Evolutionary conservation across 2,113 vertebrate species (phyloP).

Genomic region (Mobula hypostoma): DNA sequence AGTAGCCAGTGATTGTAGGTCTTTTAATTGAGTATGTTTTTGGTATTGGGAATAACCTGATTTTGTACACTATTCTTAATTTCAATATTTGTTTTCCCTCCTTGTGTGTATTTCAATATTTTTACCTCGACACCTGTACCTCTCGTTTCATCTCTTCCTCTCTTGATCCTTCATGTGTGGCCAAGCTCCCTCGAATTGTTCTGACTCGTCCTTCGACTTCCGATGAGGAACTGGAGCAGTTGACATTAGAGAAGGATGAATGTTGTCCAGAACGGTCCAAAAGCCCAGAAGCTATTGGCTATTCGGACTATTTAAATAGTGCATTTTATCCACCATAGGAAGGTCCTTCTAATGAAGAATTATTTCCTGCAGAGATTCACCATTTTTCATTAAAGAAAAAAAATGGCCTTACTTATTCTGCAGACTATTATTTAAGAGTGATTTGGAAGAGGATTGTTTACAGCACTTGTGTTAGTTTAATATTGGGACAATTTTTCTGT

Average conservation of each 20-base stretch:
- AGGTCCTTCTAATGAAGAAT: neutral
- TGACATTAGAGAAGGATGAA: constrained; percentile 53
- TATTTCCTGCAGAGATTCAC: neutral
- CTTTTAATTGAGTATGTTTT: neutral
- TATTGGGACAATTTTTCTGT: neutral
- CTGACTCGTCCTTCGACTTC: constrained; percentile 74
- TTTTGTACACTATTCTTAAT: neutral
- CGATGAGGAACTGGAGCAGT: constrained; percentile 64
- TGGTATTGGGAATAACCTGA: neutral
- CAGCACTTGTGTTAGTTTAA: neutral
- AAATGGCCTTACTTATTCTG: neutral
- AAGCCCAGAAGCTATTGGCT: constrained; percentile 40
- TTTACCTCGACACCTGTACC: neutral
- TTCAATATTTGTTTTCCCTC: constrained; percentile 13
- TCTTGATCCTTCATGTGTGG: constrained; percentile 39
- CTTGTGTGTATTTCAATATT: constrained; percentile 41
- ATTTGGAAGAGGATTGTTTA: neutral
- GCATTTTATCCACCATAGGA: constrained; percentile 58
- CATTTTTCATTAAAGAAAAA: neutral
- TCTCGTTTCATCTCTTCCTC: neutral
- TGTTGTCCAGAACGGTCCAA: constrained; percentile 46
- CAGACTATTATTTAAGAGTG: neutral
- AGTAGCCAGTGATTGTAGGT: too few species aligned
- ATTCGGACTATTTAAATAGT: constrained; percentile 52
- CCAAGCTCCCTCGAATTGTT: constrained; percentile 72